phyloP scores from a whole-genome alignment of 2,113 vertebrate genomes.

The Mesocricetus auratus region DNA sequence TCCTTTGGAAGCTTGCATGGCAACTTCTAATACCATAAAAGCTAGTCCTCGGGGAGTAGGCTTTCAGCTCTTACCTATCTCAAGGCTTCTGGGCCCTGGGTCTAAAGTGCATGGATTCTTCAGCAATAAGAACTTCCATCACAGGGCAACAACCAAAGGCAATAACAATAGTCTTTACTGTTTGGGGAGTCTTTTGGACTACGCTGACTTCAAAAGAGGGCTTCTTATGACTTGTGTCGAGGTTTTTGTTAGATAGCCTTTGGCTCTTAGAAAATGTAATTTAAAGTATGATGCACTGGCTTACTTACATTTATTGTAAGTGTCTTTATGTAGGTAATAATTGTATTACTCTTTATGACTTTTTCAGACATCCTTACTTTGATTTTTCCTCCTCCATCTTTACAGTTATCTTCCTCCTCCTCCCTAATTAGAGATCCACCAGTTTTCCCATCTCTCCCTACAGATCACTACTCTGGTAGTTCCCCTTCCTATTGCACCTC shows the following conservation, averaged over 20 bases:
- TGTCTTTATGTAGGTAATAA: neutral
- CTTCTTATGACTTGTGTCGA: neutral
- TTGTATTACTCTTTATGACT: no score
- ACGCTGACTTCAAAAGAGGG: neutral
- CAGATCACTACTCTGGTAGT: neutral
- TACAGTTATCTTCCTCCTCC: neutral
- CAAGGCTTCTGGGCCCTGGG: no score
- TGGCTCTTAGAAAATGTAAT: neutral
- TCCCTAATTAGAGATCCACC: neutral
- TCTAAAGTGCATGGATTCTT: neutral
- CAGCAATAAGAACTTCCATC: neutral
- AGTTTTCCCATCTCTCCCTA: fast-evolving
- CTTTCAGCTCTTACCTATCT: neutral
- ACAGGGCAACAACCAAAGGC: neutral
- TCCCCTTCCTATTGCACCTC: no score
- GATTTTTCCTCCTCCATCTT: neutral
- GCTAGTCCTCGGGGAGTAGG: neutral
- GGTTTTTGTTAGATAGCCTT: neutral
- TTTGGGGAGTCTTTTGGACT: neutral
- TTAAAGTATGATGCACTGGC: neutral
- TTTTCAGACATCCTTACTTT: neutral
- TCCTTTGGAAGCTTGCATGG: neutral
- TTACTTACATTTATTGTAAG: neutral
- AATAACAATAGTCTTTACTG: neutral
- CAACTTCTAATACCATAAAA: neutral